A percentile compares a stretch with the other conserved stretches of the same genome.
phyloP scores from a whole-genome alignment of 2,888 invertebrate genomes.

The Acleris literana region DNA sequence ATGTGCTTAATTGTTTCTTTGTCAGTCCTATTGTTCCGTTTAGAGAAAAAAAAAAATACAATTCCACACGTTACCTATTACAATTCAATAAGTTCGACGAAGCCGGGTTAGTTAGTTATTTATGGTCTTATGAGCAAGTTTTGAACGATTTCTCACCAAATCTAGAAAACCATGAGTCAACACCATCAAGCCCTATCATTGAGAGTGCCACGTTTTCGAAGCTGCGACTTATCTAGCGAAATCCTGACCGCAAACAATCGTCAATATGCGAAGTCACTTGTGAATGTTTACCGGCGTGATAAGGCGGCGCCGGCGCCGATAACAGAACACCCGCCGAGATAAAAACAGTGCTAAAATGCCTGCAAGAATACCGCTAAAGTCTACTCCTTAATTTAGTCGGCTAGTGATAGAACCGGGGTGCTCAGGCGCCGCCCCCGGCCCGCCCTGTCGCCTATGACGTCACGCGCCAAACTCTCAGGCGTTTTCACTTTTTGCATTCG shows the following conservation, averaged over 20 bases:
- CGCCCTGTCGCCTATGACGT: constrained; percentile 82
- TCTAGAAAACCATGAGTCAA: background rate
- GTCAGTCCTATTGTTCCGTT: too few relatives aligned
- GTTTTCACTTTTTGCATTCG: constrained; percentile 74
- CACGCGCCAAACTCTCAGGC: constrained; percentile 67
- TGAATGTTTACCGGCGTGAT: constrained; percentile 76
- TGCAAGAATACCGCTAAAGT: constrained; percentile 67
- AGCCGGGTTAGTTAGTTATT: too few relatives aligned
- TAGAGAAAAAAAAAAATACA: too few relatives aligned
- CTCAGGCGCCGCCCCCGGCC: constrained; percentile 74
- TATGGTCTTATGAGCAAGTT: too few relatives aligned
- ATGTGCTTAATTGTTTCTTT: too few relatives aligned
- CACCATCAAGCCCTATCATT: background rate
- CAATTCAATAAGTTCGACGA: too few relatives aligned
- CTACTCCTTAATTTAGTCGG: constrained; percentile 63
- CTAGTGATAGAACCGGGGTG: constrained; percentile 47
- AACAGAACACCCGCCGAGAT: constrained; percentile 61
- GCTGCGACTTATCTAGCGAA: constrained; percentile 66
- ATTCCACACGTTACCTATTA: too few relatives aligned
- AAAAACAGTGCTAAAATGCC: constrained; percentile 74
- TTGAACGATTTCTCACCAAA: too few relatives aligned
- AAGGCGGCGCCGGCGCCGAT: constrained; percentile 80
- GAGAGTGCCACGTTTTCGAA: constrained; percentile 14
- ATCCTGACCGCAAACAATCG: constrained; percentile 73
- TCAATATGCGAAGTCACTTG: constrained; percentile 72